Evolutionary conservation across 2,113 vertebrate species (phyloP).

Genomic region (Mellivora capensis): DNA sequence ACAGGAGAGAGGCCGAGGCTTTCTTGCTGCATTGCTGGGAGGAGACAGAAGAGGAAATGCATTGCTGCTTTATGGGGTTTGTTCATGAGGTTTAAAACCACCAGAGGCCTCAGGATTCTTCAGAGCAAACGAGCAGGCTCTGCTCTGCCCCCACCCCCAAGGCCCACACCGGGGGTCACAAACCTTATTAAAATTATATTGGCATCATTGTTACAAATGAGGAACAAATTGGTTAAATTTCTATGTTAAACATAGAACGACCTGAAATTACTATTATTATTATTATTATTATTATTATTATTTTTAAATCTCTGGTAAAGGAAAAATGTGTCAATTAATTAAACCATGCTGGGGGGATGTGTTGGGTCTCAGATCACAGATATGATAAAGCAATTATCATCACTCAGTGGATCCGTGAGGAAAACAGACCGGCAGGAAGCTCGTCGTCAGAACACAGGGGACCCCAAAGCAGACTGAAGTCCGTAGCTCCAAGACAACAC

Average conservation of each 20-base stretch:
- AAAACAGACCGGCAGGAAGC: neutral
- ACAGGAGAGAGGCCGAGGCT: constrained; percentile 88
- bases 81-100: neutral
- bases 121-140: neutral
- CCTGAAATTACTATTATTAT: neutral
- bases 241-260: neutral
- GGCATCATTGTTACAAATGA: neutral
- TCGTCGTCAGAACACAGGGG: fast-evolving
- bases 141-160: fast-evolving
- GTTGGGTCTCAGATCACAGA: neutral
- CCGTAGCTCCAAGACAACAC: too few relatives aligned
- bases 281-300: too few relatives aligned
- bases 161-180: neutral
- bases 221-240: neutral
- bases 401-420: neutral
- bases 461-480: too few relatives aligned
- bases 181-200: neutral
- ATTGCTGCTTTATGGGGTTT: neutral
- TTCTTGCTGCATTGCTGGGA: constrained; percentile 94
- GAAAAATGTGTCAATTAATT: neutral
- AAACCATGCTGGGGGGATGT: neutral
- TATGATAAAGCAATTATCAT: neutral
- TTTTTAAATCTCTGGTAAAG: neutral
- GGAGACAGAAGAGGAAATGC: neutral
- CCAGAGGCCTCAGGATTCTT: neutral